These are phyloP conservation scores for Ictalurus punctatus DNA, from an alignment of 2,113 vertebrate species.

Conservation along the genomic window DNA sequence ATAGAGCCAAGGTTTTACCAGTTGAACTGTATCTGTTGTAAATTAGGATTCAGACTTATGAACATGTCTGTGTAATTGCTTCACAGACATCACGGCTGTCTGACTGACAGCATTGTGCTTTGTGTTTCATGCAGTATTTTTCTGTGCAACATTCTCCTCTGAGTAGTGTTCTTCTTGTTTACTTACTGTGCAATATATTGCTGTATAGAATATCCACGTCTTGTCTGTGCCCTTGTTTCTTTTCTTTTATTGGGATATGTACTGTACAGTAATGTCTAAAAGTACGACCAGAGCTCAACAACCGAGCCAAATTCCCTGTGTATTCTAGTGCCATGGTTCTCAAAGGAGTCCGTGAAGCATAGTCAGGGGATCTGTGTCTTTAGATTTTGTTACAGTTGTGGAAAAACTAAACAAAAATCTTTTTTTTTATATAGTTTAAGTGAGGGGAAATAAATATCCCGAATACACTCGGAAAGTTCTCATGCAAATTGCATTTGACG, in stretches of 20 bases:
- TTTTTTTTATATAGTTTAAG: background rate
- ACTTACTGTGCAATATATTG: background rate
- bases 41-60: background rate
- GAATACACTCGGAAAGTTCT: background rate
- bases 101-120: background rate
- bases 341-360: background rate
- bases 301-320: background rate
- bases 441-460: background rate
- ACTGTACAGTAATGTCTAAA: background rate
- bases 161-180: background rate
- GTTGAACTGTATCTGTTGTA: background rate
- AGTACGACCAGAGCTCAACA: background rate
- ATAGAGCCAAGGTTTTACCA: background rate
- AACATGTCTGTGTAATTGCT: background rate
- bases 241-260: background rate
- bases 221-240: background rate
- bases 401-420: background rate
- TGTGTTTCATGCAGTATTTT: background rate
- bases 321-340: background rate
- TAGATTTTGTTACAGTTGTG: background rate
- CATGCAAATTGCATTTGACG: background rate
- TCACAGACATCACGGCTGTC: background rate
- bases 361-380: background rate
- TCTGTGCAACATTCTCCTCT: background rate
- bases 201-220: background rate